Percentiles rank a stretch among this genome's conserved stretches.
phyloP scores from a whole-genome alignment of 2,797 vertebrate genomes.

The Sebastes oblongus region DNA sequence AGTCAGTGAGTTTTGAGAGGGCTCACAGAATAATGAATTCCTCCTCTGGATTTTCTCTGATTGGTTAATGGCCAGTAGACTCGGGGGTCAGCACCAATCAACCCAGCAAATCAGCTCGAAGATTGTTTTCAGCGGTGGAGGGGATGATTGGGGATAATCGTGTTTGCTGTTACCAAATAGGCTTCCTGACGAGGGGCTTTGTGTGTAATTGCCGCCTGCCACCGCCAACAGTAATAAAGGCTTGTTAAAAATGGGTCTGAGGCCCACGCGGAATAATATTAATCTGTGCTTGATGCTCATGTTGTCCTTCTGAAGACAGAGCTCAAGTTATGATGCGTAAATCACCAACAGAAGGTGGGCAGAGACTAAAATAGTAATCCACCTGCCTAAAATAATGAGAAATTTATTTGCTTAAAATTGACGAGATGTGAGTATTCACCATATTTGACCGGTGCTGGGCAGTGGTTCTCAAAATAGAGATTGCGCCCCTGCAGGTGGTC shows the following conservation, averaged over 20 bases:
- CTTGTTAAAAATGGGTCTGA: slow-evolving; percentile 33
- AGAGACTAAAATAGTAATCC: background rate
- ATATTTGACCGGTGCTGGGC: background rate
- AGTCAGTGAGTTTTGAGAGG: slow-evolving; percentile 25
- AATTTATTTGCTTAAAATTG: background rate
- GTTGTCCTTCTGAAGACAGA: slow-evolving; percentile 2
- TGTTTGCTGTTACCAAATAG: slow-evolving; percentile 35
- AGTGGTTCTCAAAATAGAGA: background rate
- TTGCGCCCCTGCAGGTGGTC: background rate
- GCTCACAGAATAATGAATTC: slow-evolving; percentile 47
- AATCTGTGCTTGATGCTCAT: background rate
- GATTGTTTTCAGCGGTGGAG: background rate
- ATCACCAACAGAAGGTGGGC: background rate
- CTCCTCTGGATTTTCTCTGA: slow-evolving; percentile 24
- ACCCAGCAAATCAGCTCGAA: slow-evolving; percentile 20
- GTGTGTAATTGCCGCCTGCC: slow-evolving; percentile 30
- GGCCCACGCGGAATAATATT: slow-evolving; percentile 17
- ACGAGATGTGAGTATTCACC: background rate
- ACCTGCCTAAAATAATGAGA: background rate
- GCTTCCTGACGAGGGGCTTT: slow-evolving; percentile 37
- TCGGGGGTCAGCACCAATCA: slow-evolving; percentile 14
- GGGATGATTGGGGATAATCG: slow-evolving; percentile 36
- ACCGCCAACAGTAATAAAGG: slow-evolving; percentile 23
- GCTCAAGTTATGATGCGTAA: background rate
- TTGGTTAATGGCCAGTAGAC: slow-evolving; percentile 39